Conservation (phyloP, 2,888 invertebrate species). For the Koerneria pararmatus region DNA sequence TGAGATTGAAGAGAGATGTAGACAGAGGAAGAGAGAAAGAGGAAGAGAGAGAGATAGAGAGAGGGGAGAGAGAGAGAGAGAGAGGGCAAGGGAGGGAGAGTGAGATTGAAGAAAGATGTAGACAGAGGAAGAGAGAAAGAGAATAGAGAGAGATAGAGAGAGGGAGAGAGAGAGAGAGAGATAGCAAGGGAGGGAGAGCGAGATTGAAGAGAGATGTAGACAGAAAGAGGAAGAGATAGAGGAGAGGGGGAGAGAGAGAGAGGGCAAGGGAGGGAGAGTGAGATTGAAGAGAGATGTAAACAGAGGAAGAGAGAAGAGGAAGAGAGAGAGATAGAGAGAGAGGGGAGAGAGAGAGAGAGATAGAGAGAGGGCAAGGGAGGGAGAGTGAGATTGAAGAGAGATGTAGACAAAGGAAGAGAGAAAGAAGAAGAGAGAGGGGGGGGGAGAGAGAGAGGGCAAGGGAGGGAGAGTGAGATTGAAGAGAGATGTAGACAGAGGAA, state of each 20-base stretch:
- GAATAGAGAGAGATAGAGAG: too few relatives aligned
- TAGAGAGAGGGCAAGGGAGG: too few relatives aligned
- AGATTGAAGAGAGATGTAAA: constrained; percentile 18
- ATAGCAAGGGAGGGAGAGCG: constrained; percentile 5
- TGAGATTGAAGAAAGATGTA: neutral
- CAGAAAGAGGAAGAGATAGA: too few relatives aligned
- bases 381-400: too few relatives aligned
- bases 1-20: neutral
- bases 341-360: constrained; percentile 4
- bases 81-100: neutral
- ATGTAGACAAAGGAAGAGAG: neutral
- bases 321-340: too few relatives aligned
- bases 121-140: constrained; percentile 7
- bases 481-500: neutral
- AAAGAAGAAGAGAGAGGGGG: neutral
- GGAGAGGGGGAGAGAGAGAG: too few relatives aligned
- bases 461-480: neutral
- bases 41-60: neutral
- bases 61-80: neutral
- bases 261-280: too few relatives aligned
- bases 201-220: too few relatives aligned
- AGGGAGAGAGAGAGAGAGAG: too few relatives aligned
- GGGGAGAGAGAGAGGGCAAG: neutral
- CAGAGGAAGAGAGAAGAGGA: too few relatives aligned
- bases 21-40: neutral